Evolutionary conservation across 2,888 invertebrate genomes (phyloP).

Genomic region (Flexamia atlantica): DNA sequence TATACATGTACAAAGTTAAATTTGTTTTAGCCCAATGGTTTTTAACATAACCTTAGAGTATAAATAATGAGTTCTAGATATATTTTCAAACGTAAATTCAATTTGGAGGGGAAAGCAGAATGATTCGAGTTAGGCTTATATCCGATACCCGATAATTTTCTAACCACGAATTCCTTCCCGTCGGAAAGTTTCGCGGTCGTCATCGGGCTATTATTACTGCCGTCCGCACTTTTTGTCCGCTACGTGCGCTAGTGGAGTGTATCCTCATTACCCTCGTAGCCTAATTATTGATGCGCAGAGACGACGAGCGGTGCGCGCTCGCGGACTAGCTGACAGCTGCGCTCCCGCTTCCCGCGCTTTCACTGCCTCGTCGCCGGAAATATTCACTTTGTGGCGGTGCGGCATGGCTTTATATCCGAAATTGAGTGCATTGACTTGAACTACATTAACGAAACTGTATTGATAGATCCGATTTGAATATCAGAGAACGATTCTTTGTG

Average conservation of each 20-base stretch:
- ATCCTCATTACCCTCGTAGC: constrained; percentile 54
- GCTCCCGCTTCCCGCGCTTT: constrained; percentile 53
- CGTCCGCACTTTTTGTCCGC: constrained; percentile 16
- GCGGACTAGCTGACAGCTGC: constrained; percentile 23
- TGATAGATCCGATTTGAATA: not conserved
- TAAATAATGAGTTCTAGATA: no score
- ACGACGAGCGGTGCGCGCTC: constrained; percentile 8
- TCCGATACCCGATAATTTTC: constrained; percentile 20
- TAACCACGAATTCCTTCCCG: not conserved
- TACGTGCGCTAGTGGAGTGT: constrained; percentile 43
- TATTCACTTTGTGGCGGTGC: not conserved
- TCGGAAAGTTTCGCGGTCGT: constrained; percentile 12
- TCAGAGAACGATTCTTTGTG: not conserved
- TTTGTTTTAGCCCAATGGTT: no score
- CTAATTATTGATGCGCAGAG: constrained; percentile 57
- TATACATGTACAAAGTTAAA: no score
- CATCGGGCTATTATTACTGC: not conserved
- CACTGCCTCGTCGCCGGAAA: not conserved
- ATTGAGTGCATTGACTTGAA: constrained; percentile 16
- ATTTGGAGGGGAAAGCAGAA: not conserved
- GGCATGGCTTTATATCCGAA: constrained; percentile 16
- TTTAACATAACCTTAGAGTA: no score
- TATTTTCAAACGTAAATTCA: no score
- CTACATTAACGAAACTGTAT: constrained; percentile 26
- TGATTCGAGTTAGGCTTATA: not conserved